Evolutionary conservation across 2,888 invertebrate species (phyloP).

Genomic region (Imbricaverruca yamaguchii): DNA sequence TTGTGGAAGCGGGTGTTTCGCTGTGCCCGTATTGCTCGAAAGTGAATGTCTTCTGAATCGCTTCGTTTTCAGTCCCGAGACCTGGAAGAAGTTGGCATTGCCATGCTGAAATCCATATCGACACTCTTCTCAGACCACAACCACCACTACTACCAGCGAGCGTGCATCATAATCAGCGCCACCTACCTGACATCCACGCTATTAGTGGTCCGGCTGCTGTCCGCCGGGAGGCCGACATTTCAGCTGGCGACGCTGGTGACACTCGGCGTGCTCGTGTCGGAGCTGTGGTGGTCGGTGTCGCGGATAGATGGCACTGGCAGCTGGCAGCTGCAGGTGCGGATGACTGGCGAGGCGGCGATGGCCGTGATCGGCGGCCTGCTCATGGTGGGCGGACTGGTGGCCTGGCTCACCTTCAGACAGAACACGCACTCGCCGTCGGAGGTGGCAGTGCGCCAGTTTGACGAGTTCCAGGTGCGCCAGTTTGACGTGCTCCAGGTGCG

Average conservation of each 20-base stretch:
- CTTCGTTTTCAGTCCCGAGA: no score
- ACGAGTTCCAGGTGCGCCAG: not conserved
- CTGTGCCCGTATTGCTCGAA: no score
- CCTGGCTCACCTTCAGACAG: not conserved
- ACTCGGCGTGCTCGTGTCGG: conserved; percentile 4
- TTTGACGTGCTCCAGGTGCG: no score
- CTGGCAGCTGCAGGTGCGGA: not conserved
- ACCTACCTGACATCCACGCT: not conserved
- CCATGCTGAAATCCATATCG: not conserved
- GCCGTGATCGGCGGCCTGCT: conserved; percentile 2
- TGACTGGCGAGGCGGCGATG: conserved; percentile 12
- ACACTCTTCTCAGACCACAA: not conserved
- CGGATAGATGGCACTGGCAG: conserved; percentile 4
- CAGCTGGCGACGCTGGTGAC: not conserved
- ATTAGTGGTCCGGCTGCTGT: not conserved
- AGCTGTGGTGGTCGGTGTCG: conserved; percentile 11
- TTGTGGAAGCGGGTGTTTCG: no score
- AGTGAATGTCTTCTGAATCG: no score
- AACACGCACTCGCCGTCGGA: not conserved
- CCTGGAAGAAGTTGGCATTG: not conserved
- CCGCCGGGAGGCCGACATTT: not conserved
- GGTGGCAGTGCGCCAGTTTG: not conserved
- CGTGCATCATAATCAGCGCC: not conserved
- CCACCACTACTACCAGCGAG: not conserved
- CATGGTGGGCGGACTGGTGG: not conserved